phyloP scores from a whole-genome alignment of 2,113 vertebrate species.

The Pica pica region DNA sequence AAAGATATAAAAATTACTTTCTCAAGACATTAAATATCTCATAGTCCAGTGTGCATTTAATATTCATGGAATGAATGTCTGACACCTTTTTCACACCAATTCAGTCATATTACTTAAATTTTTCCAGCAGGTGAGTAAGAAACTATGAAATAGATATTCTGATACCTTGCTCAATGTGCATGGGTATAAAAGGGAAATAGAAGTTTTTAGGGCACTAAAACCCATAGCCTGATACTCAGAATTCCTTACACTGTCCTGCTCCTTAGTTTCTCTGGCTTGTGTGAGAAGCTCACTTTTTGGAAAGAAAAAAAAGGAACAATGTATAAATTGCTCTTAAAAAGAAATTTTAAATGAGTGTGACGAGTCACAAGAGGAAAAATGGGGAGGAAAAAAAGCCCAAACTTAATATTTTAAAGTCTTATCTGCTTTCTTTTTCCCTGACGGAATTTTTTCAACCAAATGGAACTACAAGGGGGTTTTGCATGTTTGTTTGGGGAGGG shows the following conservation, averaged over 20 bases:
- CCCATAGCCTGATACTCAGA: neutral
- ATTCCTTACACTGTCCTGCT: neutral
- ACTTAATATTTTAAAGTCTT: neutral
- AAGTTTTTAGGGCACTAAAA: neutral
- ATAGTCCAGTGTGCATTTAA: neutral
- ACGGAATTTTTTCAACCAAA: neutral
- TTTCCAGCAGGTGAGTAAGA: neutral
- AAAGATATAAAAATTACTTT: neutral
- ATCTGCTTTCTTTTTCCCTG: neutral
- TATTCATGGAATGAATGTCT: neutral
- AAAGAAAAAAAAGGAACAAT: too few species aligned
- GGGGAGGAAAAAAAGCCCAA: neutral
- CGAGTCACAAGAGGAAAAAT: neutral
- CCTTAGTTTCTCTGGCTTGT: neutral
- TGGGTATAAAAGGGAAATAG: neutral
- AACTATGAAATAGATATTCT: neutral
- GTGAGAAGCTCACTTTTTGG: neutral
- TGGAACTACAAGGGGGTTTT: neutral
- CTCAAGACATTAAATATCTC: neutral
- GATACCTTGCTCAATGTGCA: neutral
- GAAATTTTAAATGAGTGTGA: neutral
- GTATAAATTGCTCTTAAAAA: neutral
- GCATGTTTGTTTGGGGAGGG: neutral
- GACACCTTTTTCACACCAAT: neutral
- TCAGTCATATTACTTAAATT: neutral